Base-by-base conservation (phyloP, 2,888 invertebrate species). In the Cephus pygmeus region DNA sequence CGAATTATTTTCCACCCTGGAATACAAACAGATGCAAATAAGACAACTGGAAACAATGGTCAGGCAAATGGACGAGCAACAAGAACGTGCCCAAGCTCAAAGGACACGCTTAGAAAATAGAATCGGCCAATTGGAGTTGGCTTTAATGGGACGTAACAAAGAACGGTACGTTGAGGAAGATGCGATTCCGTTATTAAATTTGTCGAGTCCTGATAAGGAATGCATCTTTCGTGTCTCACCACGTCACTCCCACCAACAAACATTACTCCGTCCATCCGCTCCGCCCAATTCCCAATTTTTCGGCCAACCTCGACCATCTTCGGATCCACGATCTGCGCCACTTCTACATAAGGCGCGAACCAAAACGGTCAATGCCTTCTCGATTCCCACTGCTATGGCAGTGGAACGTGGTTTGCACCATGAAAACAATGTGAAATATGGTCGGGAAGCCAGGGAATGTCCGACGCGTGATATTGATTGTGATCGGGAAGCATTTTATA, bases 81-180 rank as follows among this genome's bases (percentile, higher is more conserved):
- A 94, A 84, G 90, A 93, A 69, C 92, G 93, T 23, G 92, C 93
- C 11, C 94, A 94, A 84, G 93, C 93, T 81, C 94, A 94, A 85
- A 93, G 94, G 4, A 94, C 93, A 68, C 92, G 94, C 0, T 92
- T 93, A 79, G 94, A 94, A 85, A 93, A 92, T 83, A 93, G 93
- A 79, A 94, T 94, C 34, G 94, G 94, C 0, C 92, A 93, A 74
- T 91, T 94, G 1, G 94, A 94, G 83, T 89, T 93, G 77, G 92
- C 93, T 83, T 90, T 94, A n/a, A 87, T 87, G 40, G 86, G 82
- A 73, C 85, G 81, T 69, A 85, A 81, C 68, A 87, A 86, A 73
- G 83, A 85, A 69, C 88, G 90, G 90, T 90, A 91, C 79, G 90
- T 91, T 80, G 73, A 15, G 12, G 56, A 31, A 36, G 56, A 69